Conservation (phyloP, 2,888 invertebrate species). For the Allacma fusca region DNA sequence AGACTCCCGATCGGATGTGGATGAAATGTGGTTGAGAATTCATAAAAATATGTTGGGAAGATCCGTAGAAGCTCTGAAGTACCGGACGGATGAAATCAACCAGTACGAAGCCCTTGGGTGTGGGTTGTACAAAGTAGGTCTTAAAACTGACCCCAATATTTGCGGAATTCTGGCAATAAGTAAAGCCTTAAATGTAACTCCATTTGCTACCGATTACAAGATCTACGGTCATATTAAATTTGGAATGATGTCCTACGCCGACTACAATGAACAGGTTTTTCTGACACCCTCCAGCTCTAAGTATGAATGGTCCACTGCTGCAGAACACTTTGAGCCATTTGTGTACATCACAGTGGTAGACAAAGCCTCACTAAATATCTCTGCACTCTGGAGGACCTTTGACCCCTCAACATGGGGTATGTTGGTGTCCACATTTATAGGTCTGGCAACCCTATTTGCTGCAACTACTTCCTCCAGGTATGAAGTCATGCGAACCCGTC, state of each 20-base stretch:
- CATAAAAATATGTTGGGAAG: conserved; percentile 22
- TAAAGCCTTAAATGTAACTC: conserved; percentile 27
- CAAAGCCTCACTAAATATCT: conserved; percentile 27
- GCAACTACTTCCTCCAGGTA: conserved; percentile 13
- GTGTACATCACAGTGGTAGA: conserved; percentile 35
- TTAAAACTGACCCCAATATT: conserved; percentile 26
- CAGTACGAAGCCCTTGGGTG: conserved; percentile 2
- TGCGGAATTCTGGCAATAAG: conserved; percentile 23
- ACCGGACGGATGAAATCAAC: not conserved
- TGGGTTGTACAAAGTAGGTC: conserved; percentile 33
- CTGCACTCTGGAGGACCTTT: conserved; percentile 29
- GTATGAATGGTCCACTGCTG: conserved; percentile 34
- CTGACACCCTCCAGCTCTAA: not conserved
- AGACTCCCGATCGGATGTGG: not conserved
- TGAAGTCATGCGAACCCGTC: conserved; percentile 7
- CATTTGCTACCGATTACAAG: conserved; percentile 24
- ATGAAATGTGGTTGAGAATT: not conserved
- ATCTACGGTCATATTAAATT: conserved; percentile 33
- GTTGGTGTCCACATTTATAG: conserved; percentile 6
- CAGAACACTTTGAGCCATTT: conserved; percentile 37
- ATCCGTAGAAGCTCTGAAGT: conserved; percentile 13
- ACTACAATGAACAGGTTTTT: conserved; percentile 27
- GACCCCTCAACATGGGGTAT: not conserved
- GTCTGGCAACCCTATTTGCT: conserved; percentile 14
- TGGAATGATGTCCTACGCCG: conserved; percentile 35